These are phyloP conservation scores for Falco punctatus DNA, from an alignment of 2,113 vertebrate genomes.

Conservation along the genomic window DNA sequence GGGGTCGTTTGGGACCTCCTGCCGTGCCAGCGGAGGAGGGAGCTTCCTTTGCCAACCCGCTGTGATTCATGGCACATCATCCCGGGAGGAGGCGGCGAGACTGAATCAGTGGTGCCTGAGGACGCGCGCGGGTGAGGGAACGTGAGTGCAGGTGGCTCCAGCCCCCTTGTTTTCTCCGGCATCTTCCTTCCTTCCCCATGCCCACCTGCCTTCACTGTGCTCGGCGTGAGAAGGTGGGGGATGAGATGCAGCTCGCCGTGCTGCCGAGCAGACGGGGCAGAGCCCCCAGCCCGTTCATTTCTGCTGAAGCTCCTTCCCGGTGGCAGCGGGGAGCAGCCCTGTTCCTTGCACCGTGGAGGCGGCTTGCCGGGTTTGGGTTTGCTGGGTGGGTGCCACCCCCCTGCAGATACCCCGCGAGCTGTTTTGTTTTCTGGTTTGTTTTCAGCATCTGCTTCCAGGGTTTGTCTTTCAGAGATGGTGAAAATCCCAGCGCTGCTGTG, in stretches of 20 bases:
- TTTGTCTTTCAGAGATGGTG: not conserved
- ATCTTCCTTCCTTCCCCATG: not conserved
- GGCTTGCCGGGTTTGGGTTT: not conserved
- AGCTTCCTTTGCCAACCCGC: not conserved
- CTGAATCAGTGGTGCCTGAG: constrained; percentile 40
- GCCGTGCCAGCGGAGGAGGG: not conserved
- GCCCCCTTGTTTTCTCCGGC: not conserved
- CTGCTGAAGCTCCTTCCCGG: accelerated
- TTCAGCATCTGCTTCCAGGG: not conserved
- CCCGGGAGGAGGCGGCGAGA: not conserved
- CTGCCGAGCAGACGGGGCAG: accelerated
- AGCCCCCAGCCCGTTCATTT: not conserved
- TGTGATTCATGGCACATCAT: not conserved
- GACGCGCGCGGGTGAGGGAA: not conserved
- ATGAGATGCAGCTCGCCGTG: accelerated
- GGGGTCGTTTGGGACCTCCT: not conserved
- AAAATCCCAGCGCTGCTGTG: not conserved
- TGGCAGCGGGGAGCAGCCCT: not conserved
- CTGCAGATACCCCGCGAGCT: not conserved
- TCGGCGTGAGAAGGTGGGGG: not conserved
- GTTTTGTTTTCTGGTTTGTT: not conserved
- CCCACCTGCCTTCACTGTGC: not conserved
- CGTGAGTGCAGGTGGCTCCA: not conserved
- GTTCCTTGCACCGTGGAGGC: accelerated
- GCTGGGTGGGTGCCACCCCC: not conserved